Conservation (phyloP, 2,888 invertebrate genomes). For the Dynastes maya region DNA sequence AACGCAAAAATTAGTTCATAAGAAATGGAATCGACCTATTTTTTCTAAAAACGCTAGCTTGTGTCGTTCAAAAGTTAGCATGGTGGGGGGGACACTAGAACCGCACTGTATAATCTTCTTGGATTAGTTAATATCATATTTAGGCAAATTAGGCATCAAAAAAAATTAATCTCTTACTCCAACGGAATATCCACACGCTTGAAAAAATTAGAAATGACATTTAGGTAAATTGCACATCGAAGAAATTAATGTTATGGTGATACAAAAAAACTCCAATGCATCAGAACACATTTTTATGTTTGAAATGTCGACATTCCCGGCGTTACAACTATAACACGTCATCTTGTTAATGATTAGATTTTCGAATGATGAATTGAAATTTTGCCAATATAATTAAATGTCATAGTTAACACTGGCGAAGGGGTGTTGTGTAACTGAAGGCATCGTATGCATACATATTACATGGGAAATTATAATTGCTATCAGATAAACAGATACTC, state of each 20-base stretch:
- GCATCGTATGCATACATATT: neutral
- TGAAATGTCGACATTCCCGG: conserved; percentile 15
- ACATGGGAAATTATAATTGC: neutral
- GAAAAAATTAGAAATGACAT: neutral
- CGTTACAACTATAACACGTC: neutral
- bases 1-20: too few species aligned
- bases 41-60: too few species aligned
- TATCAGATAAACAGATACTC: neutral
- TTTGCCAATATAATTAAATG: conserved; percentile 24
- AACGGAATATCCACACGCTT: too few species aligned
- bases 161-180: too few species aligned
- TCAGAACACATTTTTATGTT: conserved; percentile 3
- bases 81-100: too few species aligned
- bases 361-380: conserved; percentile 22
- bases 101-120: too few species aligned
- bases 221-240: conserved; percentile 5
- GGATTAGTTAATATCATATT: too few species aligned
- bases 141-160: too few species aligned
- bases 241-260: neutral
- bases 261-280: neutral
- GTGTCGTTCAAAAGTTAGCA: too few species aligned
- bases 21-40: too few species aligned
- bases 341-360: conserved; percentile 11
- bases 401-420: conserved; percentile 15
- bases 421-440: conserved; percentile 6